Base-by-base conservation (phyloP, 2,113 vertebrate species). In the Sphyrna mokarran region DNA sequence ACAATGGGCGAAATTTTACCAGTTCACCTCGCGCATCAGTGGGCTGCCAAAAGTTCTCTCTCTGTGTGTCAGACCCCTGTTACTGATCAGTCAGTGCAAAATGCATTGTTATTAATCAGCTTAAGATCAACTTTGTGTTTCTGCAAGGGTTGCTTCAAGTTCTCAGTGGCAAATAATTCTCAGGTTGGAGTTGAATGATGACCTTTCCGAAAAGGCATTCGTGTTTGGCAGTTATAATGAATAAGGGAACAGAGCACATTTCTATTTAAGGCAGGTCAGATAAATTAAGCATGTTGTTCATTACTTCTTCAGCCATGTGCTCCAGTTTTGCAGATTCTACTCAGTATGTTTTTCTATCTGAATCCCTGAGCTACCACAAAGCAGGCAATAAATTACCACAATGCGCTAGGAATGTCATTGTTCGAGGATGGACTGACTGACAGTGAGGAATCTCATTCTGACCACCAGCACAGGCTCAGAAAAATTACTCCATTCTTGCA, bases 231-330 rank as follows among this genome's bases (percentile, higher is more conserved):
- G 94, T 29, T 48, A 54, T 54, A 95, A 72, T 72, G 66, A 26
- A 72, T 33, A 95, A 48, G 26, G 37, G 40, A 23, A 48, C 40
- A 14, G 16, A 91, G 20, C 33, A 91, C 61, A 63, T 91, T 91
- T 91, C 89, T 91, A 91, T 91, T 66, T 91, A 66, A 91, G 89
- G 89, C 61, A n/a, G 66, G 37, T 26, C 37, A 95, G 69, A 95
- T 72, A 43, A 94, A 72, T 72, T 48, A 43, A 70, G 68, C 68
- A 29, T 13, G 40, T 20, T 54, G 10, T 72, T 72, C 66, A 48
- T 72, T 72, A 69, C 40, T 13, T 95, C 40, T 72, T 95, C 68
- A 95, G 22, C 9, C 26, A 23, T 95, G 22, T 72, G n/a, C 93
- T 72, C 68, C 23, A 72, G 89, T 9, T 66, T 37, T 66, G 61